Evolutionary conservation across 2,888 invertebrate species (phyloP), one percentile per base, ranked within the genome.

Genomic region (Drosophila tripunctata): DNA sequence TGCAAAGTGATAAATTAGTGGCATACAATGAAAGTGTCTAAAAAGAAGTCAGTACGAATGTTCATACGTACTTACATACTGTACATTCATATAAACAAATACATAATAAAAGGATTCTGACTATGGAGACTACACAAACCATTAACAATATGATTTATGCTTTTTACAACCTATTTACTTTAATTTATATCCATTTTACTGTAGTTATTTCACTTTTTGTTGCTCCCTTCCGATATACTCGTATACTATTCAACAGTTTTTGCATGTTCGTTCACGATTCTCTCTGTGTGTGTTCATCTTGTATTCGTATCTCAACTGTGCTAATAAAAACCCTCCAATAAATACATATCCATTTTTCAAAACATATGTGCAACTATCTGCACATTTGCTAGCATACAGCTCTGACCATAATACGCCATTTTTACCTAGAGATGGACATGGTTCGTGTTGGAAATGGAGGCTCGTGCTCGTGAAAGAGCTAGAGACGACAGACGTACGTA

Each of bases 91-190:
- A 54, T 56, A 75, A 60, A 45, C 69, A 66, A 73, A 65, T n/a
- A n/a, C n/a, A n/a, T 67, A 78, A 69, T 68, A 78, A 68, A n/a
- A 79, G 65, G 51, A 58, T 60, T 36, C 38, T 30, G 31, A 14
- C 47, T 22, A 19, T 44, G 68, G 41, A 56, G 43, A 64, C 61
- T 55, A 58, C 55, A 73, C 55, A 61, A 67, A 57, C 79, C 73
- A 79, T 82, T 79, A 75, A 78, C 65, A 67, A 78, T 67, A 70
- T 82, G 80, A 82, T 82, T 80, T 82, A 82, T 78, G 68, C 43
- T 38, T 62, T 81, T 76, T 56, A 61, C 81, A 63, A 78, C 66
- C 79, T 79, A 76, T 81, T 75, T 80, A 80, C 80, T 68, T 71
- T 57, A 64, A 78, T 65, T 67, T 82, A 75, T 68, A 50, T 75